Base-by-base conservation (phyloP, 2,113 vertebrate genomes). In the Atractosteus spatula region DNA sequence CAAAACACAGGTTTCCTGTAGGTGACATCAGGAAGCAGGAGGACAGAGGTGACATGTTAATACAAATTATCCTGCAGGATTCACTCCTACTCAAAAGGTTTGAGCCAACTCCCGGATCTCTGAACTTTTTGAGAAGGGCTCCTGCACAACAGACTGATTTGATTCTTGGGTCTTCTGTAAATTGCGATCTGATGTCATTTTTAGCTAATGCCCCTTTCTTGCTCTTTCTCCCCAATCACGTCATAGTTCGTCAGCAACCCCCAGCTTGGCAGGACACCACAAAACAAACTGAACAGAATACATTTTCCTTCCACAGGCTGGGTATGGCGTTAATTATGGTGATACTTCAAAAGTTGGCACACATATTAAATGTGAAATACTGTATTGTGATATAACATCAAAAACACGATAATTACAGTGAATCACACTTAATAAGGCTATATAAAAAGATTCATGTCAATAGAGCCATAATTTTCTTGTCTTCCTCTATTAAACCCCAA, bases 381-480 rank as follows among this genome's bases (percentile, higher is more conserved):
- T 44, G 79, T 47, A 77, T 79, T 69, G 74, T 87, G 85, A 89
- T 86, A 76, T 80, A 82, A 79, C 80, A 54, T 76, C 44, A 55
- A 78, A 73, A 74, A 77, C 78, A 76, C 80, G 81, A 83, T 86
- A 88, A 89, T 90, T 87, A 90, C 83, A 82, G 83, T 78, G 73
- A 83, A 79, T 76, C 75, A 83, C 71, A 77, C 88, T 76, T 86
- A 87, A 88, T 86, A 84, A 78, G 78, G 56, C 80, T 85, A 81
- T 84, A 87, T 83, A 83, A 83, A 78, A 82, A 86, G 85, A 89
- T 87, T 90, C 85, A 88, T 85, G 83, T 79, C 82, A 85, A 80
- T 77, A 80, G 82, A 80, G 79, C 82, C 85, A 81, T 86, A 83
- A 85, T 88, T 86, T 85, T 82, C 84, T 78, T 84, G 86, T 84